Percentiles rank a stretch among this genome's conserved stretches.
Conservation (phyloP, 2,113 vertebrate genomes). For the Amblyornis subalaris region DNA sequence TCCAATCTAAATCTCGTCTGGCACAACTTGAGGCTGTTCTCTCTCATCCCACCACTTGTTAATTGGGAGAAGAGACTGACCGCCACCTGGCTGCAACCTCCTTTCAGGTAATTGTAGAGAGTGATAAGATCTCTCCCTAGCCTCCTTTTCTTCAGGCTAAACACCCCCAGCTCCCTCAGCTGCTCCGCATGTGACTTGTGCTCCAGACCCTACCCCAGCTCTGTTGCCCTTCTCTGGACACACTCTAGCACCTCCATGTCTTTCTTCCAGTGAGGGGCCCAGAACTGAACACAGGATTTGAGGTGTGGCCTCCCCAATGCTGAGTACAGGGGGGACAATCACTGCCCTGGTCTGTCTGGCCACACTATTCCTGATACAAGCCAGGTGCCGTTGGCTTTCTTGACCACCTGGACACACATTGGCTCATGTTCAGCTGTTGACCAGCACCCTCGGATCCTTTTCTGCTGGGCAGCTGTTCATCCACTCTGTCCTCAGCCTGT, state of each 20-base stretch:
- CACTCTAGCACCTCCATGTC: rapidly evolving
- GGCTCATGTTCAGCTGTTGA: neutral
- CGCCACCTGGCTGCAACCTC: no score
- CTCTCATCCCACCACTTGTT: rapidly evolving
- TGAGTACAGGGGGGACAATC: rapidly evolving
- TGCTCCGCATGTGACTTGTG: neutral
- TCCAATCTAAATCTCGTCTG: neutral
- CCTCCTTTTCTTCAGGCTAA: neutral
- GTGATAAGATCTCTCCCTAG: rapidly evolving
- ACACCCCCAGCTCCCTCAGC: neutral
- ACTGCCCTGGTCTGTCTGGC: neutral
- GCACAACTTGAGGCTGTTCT: neutral
- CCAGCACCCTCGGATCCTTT: neutral
- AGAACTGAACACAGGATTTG: rapidly evolving
- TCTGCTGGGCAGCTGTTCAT: neutral
- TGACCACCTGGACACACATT: neutral
- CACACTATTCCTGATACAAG: neutral
- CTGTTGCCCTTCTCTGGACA: neutral
- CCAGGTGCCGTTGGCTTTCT: neutral
- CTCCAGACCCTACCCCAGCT: neutral
- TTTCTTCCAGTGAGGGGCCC: neutral
- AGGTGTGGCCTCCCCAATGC: neutral
- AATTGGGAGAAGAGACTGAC: rapidly evolving
- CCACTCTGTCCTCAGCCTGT: neutral
- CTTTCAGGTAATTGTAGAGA: neutral